Percentiles rank a stretch among this genome's conserved stretches.
These are phyloP conservation scores for Myanophis thanlyinensis DNA, from an alignment of 2,113 vertebrate genomes.

Conservation along the genomic window DNA sequence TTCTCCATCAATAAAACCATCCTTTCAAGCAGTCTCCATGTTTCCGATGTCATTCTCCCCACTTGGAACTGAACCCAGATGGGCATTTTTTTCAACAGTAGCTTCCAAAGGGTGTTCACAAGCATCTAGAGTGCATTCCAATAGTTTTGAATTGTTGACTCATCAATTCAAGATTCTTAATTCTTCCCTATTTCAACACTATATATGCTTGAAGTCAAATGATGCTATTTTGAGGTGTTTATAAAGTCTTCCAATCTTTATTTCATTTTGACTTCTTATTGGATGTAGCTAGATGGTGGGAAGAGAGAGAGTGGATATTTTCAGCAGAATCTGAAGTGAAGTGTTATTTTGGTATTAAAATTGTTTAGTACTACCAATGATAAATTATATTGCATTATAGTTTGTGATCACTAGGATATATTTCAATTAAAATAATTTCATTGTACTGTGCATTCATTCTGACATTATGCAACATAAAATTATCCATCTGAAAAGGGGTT, in stretches of 20 bases:
- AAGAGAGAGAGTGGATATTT: neutral
- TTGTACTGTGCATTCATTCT: neutral
- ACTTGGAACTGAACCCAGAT: no score
- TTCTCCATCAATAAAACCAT: no score
- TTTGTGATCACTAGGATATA: neutral
- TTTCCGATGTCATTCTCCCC: no score
- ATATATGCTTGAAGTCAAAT: neutral
- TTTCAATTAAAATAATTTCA: neutral
- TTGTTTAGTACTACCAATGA: neutral
- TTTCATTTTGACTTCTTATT: neutral
- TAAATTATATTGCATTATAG: neutral
- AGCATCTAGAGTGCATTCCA: neutral
- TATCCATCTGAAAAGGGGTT: neutral
- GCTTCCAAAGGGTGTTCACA: neutral
- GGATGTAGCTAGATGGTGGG: neutral
- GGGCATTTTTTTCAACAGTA: no score
- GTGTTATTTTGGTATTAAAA: neutral
- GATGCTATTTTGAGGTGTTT: neutral
- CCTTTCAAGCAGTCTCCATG: no score
- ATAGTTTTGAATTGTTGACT: neutral
- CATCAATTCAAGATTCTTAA: neutral
- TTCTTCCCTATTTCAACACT: neutral
- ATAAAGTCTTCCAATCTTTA: neutral
- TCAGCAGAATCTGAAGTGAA: neutral
- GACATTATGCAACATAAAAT: neutral